phyloP scores from a whole-genome alignment of 2,888 invertebrate species.

The Drepana falcataria region DNA sequence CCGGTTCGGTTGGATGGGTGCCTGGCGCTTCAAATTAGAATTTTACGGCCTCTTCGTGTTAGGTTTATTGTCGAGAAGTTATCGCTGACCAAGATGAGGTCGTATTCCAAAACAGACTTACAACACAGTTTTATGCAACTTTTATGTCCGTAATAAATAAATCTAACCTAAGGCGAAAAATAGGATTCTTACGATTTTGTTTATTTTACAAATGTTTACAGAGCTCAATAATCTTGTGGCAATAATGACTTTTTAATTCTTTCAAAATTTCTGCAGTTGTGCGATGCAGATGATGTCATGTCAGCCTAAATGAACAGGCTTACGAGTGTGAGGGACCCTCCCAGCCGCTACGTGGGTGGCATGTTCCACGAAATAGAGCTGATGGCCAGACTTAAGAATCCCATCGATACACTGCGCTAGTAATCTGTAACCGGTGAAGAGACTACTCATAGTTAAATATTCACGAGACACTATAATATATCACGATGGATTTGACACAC shows the following conservation, averaged over 20 bases:
- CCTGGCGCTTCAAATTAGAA: conserved; percentile 66
- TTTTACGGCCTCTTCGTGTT: conserved; percentile 76
- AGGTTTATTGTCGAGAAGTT: conserved; percentile 72
- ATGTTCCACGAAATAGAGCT: conserved; percentile 63
- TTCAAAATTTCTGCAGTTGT: conserved; percentile 4
- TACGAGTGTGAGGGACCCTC: conserved; percentile 33
- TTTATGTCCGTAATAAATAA: conserved; percentile 66
- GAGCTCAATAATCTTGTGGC: background rate
- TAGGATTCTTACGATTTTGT: conserved; percentile 19
- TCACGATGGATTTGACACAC: too few species aligned
- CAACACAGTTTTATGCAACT: conserved; percentile 65
- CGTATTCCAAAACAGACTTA: conserved; percentile 73
- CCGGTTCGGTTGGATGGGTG: conserved; percentile 21
- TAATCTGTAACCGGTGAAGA: conserved; percentile 7
- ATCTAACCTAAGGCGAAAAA: conserved; percentile 38
- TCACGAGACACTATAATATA: too few species aligned
- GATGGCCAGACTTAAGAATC: conserved; percentile 45
- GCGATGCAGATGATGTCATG: conserved; percentile 3
- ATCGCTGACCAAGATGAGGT: conserved; percentile 72
- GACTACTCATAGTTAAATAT: conserved; percentile 21
- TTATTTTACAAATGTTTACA: background rate
- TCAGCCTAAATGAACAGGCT: conserved; percentile 28
- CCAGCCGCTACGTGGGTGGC: conserved; percentile 66
- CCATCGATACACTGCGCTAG: conserved; percentile 46
- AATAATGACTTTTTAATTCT: background rate